Evolutionary conservation across 2,113 vertebrate species (phyloP), one percentile per base, ranked within the genome.

Genomic region (Argyrosomus japonicus): DNA sequence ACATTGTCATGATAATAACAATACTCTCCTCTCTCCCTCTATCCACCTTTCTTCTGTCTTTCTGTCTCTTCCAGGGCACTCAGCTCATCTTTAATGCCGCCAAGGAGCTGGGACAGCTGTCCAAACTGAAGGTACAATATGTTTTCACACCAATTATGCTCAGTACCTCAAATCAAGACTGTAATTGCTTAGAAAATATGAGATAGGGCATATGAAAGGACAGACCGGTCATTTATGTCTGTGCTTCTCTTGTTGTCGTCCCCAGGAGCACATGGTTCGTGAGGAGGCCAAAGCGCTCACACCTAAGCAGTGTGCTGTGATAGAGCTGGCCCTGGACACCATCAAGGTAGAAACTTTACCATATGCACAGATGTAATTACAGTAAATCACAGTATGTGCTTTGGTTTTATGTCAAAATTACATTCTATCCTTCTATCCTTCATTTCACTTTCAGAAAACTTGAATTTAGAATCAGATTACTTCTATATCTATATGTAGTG

Each of bases 61-160:
- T 89, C 68, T 73, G 62, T 77, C 74, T 87, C 72, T 86, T 88
- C 56, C 94, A 99, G 98, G 98, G 98, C 74, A 99, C 98, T 2
- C 98, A 99, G 94, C 97, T 99, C 94, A 99, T 99, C 91, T 99
- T 99, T 89, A 99, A 99, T 0, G 98, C 98, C 0, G 98, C 98
- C 89, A 99, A 99, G 93, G 98, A 99, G 89, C 94, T 99, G 85
- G 98, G 98, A 19, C 98, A 99, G 88, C 96, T 99, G 71, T 99
- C 98, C 84, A 99, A 99, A 87, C 95, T 99, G 61, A 99, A 99
- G 97, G 97, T 98, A 95, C 87, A 51, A 14, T 27, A 25, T 63
- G 32, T 23, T 68, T 82, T 27, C 18, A 25, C 54, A 43, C 36
- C 43, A 43, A 40, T n/a, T 45, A 9, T 10, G 14, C 61, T 45